Evolutionary conservation across 2,113 vertebrate genomes (phyloP).

Genomic region (Eupsittula cactorum): DNA sequence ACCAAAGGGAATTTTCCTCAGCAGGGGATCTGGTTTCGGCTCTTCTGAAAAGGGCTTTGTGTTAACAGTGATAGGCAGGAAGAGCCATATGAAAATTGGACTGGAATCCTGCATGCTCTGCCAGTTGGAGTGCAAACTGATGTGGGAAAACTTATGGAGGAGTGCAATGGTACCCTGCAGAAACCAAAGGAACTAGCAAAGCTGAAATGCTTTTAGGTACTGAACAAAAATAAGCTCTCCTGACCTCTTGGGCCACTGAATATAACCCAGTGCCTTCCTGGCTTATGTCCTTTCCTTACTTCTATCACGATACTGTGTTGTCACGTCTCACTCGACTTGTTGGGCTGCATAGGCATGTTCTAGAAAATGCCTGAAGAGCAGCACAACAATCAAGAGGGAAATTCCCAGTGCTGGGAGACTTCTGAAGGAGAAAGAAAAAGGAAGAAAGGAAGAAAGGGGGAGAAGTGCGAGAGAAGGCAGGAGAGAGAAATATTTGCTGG

Average conservation of each 20-base stretch:
- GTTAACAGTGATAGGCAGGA: slow-evolving; percentile 2
- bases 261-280: background rate
- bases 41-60: slow-evolving; percentile 17
- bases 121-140: slow-evolving; percentile 39
- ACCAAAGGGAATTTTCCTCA: background rate
- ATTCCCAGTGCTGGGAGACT: background rate
- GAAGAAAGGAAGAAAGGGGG: background rate
- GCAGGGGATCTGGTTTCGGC: background rate
- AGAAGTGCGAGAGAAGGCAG: background rate
- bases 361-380: background rate
- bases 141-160: slow-evolving; percentile 5
- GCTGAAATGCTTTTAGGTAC: background rate
- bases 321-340: background rate
- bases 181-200: background rate
- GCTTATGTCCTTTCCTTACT: background rate
- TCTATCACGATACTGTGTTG: background rate
- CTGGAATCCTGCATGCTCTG: background rate
- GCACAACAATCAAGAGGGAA: background rate
- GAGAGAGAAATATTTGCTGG: background rate
- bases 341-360: background rate
- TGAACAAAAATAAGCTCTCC: background rate
- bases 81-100: slow-evolving; percentile 13
- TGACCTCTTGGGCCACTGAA: background rate
- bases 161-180: background rate
- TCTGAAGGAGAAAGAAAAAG: background rate